Conservation (phyloP, 2,113 vertebrate genomes). For the Phalacrocorax pelagicus region DNA sequence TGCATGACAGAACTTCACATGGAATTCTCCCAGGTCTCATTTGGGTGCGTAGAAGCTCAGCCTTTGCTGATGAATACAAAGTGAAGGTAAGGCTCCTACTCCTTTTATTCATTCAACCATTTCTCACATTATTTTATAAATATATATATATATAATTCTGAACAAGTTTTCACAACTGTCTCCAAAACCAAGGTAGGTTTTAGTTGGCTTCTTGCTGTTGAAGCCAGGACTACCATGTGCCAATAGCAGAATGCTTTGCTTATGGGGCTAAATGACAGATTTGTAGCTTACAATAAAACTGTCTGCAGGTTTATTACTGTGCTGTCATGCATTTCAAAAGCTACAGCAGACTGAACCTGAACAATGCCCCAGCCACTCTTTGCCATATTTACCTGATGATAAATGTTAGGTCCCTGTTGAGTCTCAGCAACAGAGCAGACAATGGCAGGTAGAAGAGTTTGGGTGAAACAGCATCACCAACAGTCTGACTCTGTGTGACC, state of each 20-base stretch:
- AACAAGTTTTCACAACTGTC: background rate
- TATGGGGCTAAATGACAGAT: background rate
- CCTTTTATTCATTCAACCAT: background rate
- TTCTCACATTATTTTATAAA: background rate
- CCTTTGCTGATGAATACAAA: background rate
- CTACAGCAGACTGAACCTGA: background rate
- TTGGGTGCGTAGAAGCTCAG: background rate
- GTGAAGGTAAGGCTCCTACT: background rate
- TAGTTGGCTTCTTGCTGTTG: background rate
- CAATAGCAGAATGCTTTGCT: background rate
- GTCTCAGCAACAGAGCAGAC: background rate
- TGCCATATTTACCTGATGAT: conserved; percentile 31
- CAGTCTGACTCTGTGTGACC: background rate
- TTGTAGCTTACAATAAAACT: conserved; percentile 14
- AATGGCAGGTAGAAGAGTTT: background rate
- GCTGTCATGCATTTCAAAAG: conserved; percentile 37
- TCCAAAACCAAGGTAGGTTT: background rate
- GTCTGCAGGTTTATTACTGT: conserved; percentile 11
- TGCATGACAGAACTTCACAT: background rate
- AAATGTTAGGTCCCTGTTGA: conserved; percentile 9
- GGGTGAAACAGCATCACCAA: background rate
- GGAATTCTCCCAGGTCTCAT: background rate
- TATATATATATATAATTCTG: background rate
- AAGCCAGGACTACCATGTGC: background rate
- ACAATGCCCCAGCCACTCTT: background rate